Base-by-base conservation (phyloP, 2,888 invertebrate species). In the Parnassius apollo region DNA sequence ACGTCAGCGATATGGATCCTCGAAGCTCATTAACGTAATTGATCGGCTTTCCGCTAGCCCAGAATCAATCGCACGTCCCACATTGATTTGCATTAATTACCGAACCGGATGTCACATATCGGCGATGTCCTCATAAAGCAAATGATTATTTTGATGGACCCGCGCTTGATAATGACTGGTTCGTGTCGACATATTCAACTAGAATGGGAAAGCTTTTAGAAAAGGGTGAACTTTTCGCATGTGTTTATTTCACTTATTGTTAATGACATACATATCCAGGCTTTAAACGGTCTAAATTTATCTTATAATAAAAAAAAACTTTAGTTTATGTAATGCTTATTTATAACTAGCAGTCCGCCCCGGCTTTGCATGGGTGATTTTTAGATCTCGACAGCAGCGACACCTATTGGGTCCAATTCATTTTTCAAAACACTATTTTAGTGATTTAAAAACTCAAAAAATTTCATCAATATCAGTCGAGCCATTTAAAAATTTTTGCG, bases 81-180 rank as follows among this genome's bases (percentile, higher is more conserved):
- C 83, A 86, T 85, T 87, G 88, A 89, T 91, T 90, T 90, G 86
- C 89, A 91, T 91, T 90, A 87, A 91, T 91, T 89, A 91, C 82
- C 76, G 80, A 71, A 76, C 77, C 78, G 79, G 82, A 86, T 86
- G 88, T 88, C 87, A 85, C 83, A 85, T 86, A 84, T 82, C 80
- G 76, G 70, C 75, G 75, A 70, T 76, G 73, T 73, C 68, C 78
- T 81, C 81, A 78, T 81, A 78, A 74, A 78, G 77, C 77, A 80
- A 83, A 84, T 83, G 71, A 83, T 87, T 87, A 87, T 85, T 85
- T 85, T 83, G 83, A 87, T 86, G 81, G 80, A 85, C 79, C 70
- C 68, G 66, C 71, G 75, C 73, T 77, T 75, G 73, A 75, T 74
- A 75, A 73, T 72, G 68, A 72, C 68, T 68, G 70, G 72, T 71